These are phyloP conservation scores for Hypanus sabinus DNA, from an alignment of 2,113 vertebrate genomes.

Conservation along the genomic window DNA sequence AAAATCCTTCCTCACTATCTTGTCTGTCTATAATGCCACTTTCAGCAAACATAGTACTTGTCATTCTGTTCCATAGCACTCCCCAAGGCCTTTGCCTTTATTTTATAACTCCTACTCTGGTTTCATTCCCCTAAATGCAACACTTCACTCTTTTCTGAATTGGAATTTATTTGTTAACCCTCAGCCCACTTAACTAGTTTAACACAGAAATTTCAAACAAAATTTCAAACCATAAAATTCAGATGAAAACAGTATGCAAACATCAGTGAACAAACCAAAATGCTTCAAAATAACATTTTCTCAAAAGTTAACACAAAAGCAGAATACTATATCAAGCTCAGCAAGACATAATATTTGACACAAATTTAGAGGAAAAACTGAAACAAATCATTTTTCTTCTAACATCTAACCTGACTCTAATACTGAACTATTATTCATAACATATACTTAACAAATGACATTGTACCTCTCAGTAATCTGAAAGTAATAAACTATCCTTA, in stretches of 20 bases:
- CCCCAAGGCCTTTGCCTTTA: too few species aligned
- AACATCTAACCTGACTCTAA: background rate
- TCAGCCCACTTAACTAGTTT: too few species aligned
- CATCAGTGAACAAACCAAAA: background rate
- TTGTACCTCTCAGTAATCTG: background rate
- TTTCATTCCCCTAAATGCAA: too few species aligned
- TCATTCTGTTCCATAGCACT: too few species aligned
- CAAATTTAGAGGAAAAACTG: background rate
- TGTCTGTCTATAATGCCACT: too few species aligned
- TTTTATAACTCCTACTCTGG: too few species aligned
- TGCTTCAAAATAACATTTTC: background rate
- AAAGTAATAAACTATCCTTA: background rate
- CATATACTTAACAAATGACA: background rate
- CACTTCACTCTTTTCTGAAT: too few species aligned
- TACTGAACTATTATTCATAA: background rate
- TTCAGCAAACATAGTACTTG: too few species aligned
- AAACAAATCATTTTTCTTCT: background rate
- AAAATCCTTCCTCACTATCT: too few species aligned
- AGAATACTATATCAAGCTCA: background rate
- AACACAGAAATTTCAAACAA: background rate
- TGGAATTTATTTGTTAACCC: too few species aligned
- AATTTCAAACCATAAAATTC: background rate
- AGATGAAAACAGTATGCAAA: background rate
- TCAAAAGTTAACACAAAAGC: background rate
- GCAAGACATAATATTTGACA: background rate